Conservation (phyloP, 2,888 invertebrate species). For the Sarcophaga subvicina region DNA sequence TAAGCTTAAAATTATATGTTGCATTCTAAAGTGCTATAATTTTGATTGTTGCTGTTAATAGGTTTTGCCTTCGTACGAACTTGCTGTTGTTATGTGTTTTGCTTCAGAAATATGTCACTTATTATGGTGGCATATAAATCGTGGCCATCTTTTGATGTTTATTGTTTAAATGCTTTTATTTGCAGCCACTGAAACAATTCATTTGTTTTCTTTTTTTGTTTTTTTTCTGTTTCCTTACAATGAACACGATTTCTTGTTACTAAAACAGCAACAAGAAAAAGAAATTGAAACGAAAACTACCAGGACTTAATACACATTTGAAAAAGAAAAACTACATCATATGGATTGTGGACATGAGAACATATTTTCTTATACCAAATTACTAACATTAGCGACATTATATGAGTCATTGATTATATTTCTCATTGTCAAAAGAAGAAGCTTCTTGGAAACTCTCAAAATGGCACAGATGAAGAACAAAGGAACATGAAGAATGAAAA, state of each 20-base stretch:
- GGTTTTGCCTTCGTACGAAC: neutral
- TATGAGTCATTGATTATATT: conserved; percentile 56
- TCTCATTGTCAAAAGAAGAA: conserved; percentile 32
- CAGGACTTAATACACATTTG: neutral
- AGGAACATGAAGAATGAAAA: no score
- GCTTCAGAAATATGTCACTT: conserved; percentile 55
- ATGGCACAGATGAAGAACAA: no score
- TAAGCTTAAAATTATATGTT: no score
- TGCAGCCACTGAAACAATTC: conserved; percentile 57
- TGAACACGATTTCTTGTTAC: conserved; percentile 32
- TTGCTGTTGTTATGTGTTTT: neutral
- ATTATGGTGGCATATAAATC: conserved; percentile 62
- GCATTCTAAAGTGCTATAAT: neutral
- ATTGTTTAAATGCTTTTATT: conserved; percentile 57
- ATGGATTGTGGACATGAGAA: conserved; percentile 10
- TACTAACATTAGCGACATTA: conserved; percentile 39
- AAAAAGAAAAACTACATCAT: conserved; percentile 18
- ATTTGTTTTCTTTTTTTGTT: conserved; percentile 44
- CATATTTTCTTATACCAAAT: conserved; percentile 41
- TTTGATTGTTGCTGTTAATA: conserved; percentile 7
- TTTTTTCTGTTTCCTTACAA: conserved; percentile 9
- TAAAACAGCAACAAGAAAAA: neutral
- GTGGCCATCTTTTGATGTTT: conserved; percentile 54
- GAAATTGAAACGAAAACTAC: conserved; percentile 23
- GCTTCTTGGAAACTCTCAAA: neutral